Conservation (phyloP, 2,113 vertebrate species). For the Pituophis catenifer region DNA sequence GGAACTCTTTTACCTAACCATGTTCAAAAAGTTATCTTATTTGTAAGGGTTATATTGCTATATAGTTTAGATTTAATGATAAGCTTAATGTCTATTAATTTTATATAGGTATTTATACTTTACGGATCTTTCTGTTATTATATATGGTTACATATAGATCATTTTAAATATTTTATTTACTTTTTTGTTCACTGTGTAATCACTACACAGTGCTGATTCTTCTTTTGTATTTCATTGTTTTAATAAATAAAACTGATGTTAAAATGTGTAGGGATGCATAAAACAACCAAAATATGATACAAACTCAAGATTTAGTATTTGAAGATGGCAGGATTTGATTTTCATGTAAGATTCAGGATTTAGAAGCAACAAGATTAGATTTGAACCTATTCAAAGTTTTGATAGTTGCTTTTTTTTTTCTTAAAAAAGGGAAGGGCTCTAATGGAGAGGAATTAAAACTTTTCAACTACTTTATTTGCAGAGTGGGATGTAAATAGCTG, state of each 20-base stretch:
- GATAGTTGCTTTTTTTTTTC: too few relatives aligned
- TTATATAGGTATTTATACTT: neutral
- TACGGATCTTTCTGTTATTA: neutral
- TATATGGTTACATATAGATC: neutral
- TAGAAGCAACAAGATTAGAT: neutral
- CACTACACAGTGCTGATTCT: neutral
- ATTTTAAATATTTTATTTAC: neutral
- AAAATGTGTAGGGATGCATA: neutral
- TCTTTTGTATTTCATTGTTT: neutral
- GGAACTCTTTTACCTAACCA: neutral
- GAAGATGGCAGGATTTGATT: neutral
- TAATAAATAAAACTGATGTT: neutral
- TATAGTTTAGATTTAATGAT: neutral
- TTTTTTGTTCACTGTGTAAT: neutral
- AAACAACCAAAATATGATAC: neutral
- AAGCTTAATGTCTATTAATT: neutral
- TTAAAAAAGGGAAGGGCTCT: neutral
- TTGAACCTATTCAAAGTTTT: neutral
- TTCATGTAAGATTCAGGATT: neutral
- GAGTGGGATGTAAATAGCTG: neutral
- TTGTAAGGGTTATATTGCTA: neutral
- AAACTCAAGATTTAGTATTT: neutral
- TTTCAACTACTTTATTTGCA: neutral
- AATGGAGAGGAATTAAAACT: neutral
- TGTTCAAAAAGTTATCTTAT: neutral